Percentiles rank a stretch among this genome's conserved stretches.
These are phyloP conservation scores for Hyposoter didymator DNA, from an alignment of 2,888 invertebrate genomes.

Conservation along the genomic window DNA sequence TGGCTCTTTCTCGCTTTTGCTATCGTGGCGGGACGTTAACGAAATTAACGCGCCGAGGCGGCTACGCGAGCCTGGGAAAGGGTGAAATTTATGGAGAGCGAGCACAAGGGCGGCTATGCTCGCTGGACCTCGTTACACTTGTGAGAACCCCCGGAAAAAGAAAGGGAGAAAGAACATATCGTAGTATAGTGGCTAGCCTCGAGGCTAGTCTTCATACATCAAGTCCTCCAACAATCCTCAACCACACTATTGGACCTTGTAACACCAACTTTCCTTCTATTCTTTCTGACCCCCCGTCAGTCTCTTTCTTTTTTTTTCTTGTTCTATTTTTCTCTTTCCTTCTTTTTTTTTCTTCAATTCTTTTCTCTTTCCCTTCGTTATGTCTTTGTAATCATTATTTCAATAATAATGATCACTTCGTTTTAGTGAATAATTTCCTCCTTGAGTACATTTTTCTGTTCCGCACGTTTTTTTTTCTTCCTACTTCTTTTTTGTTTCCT, in stretches of 20 bases:
- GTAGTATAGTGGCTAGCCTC: slow-evolving; percentile 59
- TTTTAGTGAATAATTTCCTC: background rate
- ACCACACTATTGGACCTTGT: slow-evolving; percentile 62
- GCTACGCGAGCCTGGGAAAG: slow-evolving; percentile 52
- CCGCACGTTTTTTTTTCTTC: no score
- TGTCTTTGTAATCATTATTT: background rate
- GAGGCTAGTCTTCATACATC: slow-evolving; percentile 69
- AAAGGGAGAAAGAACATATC: slow-evolving; percentile 15
- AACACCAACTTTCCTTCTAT: slow-evolving; percentile 30
- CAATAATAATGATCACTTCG: no score
- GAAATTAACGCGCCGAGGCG: slow-evolving; percentile 69
- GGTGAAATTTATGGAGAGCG: slow-evolving; percentile 73
- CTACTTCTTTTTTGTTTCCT: no score
- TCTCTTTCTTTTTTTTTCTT: slow-evolving; percentile 10
- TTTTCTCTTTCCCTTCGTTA: background rate
- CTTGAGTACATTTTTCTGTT: background rate
- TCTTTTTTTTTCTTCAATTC: slow-evolving; percentile 17
- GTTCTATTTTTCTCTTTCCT: slow-evolving; percentile 15
- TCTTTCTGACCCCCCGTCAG: background rate
- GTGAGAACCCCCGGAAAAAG: background rate
- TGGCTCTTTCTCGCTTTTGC: slow-evolving; percentile 12
- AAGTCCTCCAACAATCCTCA: slow-evolving; percentile 64
- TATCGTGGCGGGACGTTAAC: slow-evolving; percentile 63
- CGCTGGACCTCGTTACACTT: slow-evolving; percentile 11
- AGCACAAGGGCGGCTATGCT: slow-evolving; percentile 48